Percentiles rank a stretch among this genome's conserved stretches.
phyloP scores from a whole-genome alignment of 2,797 vertebrate species.

The Podarcis siculus region DNA sequence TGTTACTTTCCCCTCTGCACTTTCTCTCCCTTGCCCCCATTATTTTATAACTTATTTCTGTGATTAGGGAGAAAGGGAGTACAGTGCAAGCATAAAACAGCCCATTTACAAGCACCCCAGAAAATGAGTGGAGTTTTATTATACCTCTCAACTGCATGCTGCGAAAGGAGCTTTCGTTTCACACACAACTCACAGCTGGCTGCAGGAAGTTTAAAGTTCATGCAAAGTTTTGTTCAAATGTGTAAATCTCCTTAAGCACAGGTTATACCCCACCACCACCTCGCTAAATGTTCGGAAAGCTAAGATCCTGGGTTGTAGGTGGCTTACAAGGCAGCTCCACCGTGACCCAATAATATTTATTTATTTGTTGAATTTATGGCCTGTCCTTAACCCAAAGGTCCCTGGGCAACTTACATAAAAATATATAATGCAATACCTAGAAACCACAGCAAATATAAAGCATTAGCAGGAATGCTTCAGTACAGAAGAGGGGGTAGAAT shows the following conservation, averaged over 20 bases:
- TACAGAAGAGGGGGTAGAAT: too few relatives aligned
- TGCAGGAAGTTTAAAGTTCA: conserved; percentile 36
- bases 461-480: too few relatives aligned
- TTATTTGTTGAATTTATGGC: too few relatives aligned
- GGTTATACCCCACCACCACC: not conserved
- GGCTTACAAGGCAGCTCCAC: conserved; percentile 3
- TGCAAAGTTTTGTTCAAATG: conserved; percentile 34
- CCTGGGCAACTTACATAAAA: too few relatives aligned
- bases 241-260: conserved; percentile 53
- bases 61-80: conserved; percentile 60
- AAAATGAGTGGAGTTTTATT: conserved; percentile 68
- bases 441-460: too few relatives aligned
- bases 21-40: conserved; percentile 18
- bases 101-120: conserved; percentile 63
- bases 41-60: conserved; percentile 51
- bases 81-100: conserved; percentile 58
- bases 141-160: conserved; percentile 56
- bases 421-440: too few relatives aligned
- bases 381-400: too few relatives aligned
- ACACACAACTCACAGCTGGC: conserved; percentile 49
- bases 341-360: not conserved
- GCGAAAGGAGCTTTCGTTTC: conserved; percentile 63
- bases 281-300: conserved; percentile 9
- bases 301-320: conserved; percentile 1
- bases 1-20: conserved; percentile 13